Evolutionary conservation across 2,113 vertebrate species (phyloP).

Genomic region (Donacobius atricapilla): DNA sequence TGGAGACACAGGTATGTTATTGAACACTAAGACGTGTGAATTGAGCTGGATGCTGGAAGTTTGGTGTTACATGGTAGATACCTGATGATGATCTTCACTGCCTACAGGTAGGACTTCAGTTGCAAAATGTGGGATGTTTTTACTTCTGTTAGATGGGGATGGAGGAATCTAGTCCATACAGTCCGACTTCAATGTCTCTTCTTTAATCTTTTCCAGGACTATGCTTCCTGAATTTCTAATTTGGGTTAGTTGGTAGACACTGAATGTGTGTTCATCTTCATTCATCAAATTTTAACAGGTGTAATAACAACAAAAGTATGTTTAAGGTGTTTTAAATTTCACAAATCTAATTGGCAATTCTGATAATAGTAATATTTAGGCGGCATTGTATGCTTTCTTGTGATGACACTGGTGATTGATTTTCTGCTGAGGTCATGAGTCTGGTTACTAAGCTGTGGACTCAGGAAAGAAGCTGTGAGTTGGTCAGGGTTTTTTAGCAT

Average conservation of each 20-base stretch:
- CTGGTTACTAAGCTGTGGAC: neutral
- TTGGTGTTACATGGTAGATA: neutral
- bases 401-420: neutral
- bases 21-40: neutral
- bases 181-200: neutral
- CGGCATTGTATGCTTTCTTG: neutral
- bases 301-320: neutral
- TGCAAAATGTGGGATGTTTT: neutral
- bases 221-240: neutral
- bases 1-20: slow-evolving; percentile 88
- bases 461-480: neutral
- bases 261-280: neutral
- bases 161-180: neutral
- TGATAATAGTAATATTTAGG: neutral
- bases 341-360: neutral
- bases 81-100: neutral
- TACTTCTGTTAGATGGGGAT: neutral
- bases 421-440: neutral
- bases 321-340: neutral
- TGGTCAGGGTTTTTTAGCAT: neutral
- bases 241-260: neutral
- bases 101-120: neutral
- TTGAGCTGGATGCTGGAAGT: neutral
- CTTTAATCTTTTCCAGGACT: neutral
- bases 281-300: neutral